A percentile compares a stretch with the other conserved stretches of the same genome.
phyloP scores from a whole-genome alignment of 2,113 vertebrate species.

The Corythaixoides concolor region DNA sequence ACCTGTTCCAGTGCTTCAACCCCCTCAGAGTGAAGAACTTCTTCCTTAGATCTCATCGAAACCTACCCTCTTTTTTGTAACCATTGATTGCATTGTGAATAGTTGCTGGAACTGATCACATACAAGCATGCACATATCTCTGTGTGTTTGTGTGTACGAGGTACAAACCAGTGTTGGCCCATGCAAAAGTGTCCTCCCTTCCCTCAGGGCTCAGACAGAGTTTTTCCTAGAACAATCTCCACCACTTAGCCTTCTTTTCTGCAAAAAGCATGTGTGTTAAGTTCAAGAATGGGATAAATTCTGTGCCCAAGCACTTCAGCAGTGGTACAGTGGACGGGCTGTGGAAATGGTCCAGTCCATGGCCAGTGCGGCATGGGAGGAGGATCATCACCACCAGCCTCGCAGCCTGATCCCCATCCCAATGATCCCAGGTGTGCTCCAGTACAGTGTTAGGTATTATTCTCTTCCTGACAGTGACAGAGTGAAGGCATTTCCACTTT shows the following conservation, averaged over 20 bases:
- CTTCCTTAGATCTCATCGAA: no score
- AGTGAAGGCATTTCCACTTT: not conserved
- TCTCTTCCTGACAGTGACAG: not conserved
- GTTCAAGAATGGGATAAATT: not conserved
- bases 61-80: not conserved
- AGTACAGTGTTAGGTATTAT: rapidly evolving
- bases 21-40: no score
- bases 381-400: not conserved
- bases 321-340: not conserved
- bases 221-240: not conserved
- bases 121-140: rapidly evolving
- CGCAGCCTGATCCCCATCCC: not conserved
- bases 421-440: not conserved
- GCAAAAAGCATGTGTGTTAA: not conserved
- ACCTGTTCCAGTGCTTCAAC: no score
- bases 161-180: rapidly evolving
- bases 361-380: not conserved
- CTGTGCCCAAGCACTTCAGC: not conserved
- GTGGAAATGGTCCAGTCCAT: not conserved
- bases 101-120: not conserved
- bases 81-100: not conserved
- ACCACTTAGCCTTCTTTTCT: not conserved
- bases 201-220: not conserved
- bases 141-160: not conserved
- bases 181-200: not conserved